phyloP scores from a whole-genome alignment of 2,797 vertebrate species.

The Rousettus madagascariensis region DNA sequence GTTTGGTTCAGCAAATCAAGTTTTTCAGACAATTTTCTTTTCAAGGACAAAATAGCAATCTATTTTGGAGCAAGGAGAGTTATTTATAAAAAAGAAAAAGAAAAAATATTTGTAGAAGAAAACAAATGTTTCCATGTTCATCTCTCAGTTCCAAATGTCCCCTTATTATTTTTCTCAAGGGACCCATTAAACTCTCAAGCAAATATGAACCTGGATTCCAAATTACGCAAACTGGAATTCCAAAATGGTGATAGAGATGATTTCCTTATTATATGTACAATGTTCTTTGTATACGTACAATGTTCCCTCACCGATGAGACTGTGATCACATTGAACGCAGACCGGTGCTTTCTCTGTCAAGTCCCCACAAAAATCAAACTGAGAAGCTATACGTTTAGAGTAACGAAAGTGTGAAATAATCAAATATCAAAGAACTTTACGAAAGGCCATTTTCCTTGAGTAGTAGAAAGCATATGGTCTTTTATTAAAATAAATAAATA shows the following conservation, averaged over 20 bases:
- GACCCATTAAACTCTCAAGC: slow-evolving; percentile 44
- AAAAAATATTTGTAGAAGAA: slow-evolving; percentile 55
- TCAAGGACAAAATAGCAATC: slow-evolving; percentile 57
- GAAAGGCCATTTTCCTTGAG: neutral
- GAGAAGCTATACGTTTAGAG: neutral
- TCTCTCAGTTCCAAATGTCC: slow-evolving; percentile 20
- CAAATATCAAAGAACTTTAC: neutral
- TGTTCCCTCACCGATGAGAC: neutral
- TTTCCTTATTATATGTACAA: neutral
- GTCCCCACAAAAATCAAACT: neutral
- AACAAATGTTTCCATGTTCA: slow-evolving; percentile 56
- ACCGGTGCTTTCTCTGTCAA: neutral
- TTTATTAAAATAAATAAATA: neutral
- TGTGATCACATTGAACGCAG: neutral
- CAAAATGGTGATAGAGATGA: neutral
- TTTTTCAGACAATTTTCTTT: neutral
- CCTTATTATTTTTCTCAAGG: slow-evolving; percentile 41
- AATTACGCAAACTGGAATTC: neutral
- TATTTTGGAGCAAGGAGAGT: slow-evolving; percentile 56
- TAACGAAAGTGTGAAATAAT: neutral
- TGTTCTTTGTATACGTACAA: neutral
- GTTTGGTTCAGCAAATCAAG: slow-evolving; percentile 15
- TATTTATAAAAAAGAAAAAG: slow-evolving; percentile 42
- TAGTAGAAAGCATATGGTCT: neutral
- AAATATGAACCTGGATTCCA: slow-evolving; percentile 33